Base-by-base conservation (phyloP, 1,140 invertebrate species). In the Stratiolaelaps scimitus region DNA sequence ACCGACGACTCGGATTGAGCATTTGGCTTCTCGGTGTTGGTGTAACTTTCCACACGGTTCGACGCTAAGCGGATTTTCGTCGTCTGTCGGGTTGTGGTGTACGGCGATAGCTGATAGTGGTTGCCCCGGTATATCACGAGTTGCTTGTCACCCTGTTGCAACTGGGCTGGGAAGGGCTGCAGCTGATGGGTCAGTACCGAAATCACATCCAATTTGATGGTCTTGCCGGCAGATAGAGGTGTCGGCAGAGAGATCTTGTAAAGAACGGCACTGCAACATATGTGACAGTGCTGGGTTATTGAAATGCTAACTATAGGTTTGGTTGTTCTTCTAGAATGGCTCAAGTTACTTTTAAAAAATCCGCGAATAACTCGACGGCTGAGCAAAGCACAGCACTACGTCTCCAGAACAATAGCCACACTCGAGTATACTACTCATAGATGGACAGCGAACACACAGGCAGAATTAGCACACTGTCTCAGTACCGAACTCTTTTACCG, bases 71-170 rank as follows among this genome's bases (percentile, higher is more conserved):
- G 78, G 10, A 95, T 81, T 23, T 79, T 83, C 0, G 91, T 91
- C 66, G 84, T 89, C 75, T 95, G 90, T 26, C 84, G 84, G 1
- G 71, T 74, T 0, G 88, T 84, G 64, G 75, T 71, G 74, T 97
- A 97, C 1, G 89, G 88, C 0, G 85, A 84, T 72, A 83, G 93
- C 7, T 87, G 79, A 74, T 92, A 90, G 56, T 88, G 78, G 72
- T 87, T 92, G 34, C 89, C 91, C 65, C 76, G 81, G 72, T 87
- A 95, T 69, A 84, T 82, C 0, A 97, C 88, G 65, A 94, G 78
- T 75, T 98, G 94, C 71, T 92, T 92, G 72, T 97, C 92, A 69
- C 87, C 84, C 74, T 97, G 94, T 0, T 82, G 82, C 66, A 98
- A 94, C 71, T 85, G 80, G 19, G 82, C 83, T 0, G 94, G 94